Percentiles rank a stretch among this genome's conserved stretches.
Conservation (phyloP, 2,797 vertebrate genomes). For the Scleropages formosus region DNA sequence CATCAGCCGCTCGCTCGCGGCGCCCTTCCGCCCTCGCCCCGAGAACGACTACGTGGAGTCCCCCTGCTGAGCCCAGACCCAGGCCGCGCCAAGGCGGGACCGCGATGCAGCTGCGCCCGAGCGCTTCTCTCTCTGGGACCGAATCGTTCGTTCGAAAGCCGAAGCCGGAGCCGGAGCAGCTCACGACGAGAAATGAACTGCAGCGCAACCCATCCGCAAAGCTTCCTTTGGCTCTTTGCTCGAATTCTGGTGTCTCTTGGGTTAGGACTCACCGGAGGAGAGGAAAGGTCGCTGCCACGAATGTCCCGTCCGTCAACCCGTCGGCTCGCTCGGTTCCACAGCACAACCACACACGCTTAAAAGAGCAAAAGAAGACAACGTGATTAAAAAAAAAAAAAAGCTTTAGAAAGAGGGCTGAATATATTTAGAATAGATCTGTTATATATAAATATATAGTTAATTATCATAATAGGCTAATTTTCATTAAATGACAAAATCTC, state of each 20-base stretch:
- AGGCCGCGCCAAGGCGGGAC: background rate
- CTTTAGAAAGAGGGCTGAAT: background rate
- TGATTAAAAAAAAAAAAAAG: background rate
- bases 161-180: background rate
- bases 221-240: background rate
- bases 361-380: background rate
- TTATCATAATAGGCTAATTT: background rate
- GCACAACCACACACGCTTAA: background rate
- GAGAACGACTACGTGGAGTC: conserved; percentile 97
- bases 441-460: no score
- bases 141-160: background rate
- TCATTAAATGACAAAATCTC: conserved; percentile 8
- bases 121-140: background rate
- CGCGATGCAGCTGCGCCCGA: background rate
- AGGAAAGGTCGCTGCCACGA: background rate
- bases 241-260: background rate
- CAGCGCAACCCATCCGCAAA: background rate
- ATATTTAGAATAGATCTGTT: no score
- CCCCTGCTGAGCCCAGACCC: conserved; percentile 76
- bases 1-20: conserved; percentile 83
- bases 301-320: background rate
- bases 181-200: background rate
- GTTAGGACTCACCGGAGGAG: background rate
- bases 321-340: background rate
- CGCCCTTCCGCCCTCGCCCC: conserved; percentile 78